Evolutionary conservation across 2,113 vertebrate genomes (phyloP), one percentile per base, ranked within the genome.

Genomic region (Tiliqua scincoides): DNA sequence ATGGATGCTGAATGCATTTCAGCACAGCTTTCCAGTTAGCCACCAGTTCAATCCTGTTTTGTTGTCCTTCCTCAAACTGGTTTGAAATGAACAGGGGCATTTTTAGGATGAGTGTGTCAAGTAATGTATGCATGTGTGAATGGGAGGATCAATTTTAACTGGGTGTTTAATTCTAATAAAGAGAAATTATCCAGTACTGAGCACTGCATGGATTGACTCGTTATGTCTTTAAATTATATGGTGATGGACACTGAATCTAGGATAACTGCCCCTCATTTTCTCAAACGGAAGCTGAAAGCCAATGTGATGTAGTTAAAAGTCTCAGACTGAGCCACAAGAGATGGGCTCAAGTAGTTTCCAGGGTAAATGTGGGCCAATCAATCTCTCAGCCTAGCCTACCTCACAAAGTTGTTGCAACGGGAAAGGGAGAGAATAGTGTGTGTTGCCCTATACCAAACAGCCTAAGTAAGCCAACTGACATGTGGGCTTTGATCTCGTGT

Each of bases 11-110:
- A 30, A 12, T 27, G 27, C 35, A 1, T 1, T 82, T 20, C 23
- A 20, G 12, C 27, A 54, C 2, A 59, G 68, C n/a, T 52, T 6
- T 61, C 67, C 0, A 1, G 0, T 1, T 37, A 63, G 1, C 6
- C 20, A 27, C 32, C 32, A 74, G 23, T 35, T 52, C 25, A 59
- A 30, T 37, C 52, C 18, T 8, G 63, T 67, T 25, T 25, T 2
- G 30, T 32, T 57, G 63, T 30, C 27, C 27, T 8, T 20, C 6
- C 20, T 37, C 32, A 18, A 21, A 9, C 7, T 23, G 11, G 1
- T 32, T 18, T 76, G 14, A 11, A 25, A 61, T 48, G 75, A 85
- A 70, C 54, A 9, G 2, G 15, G 2, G 5, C 20, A 30, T 25
- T 85, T 48, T 80, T 30, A 43, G 75, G 54, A 68, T 10, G 17